phyloP scores from a whole-genome alignment of 1,140 invertebrate species.

The Penaeus chinensis region DNA sequence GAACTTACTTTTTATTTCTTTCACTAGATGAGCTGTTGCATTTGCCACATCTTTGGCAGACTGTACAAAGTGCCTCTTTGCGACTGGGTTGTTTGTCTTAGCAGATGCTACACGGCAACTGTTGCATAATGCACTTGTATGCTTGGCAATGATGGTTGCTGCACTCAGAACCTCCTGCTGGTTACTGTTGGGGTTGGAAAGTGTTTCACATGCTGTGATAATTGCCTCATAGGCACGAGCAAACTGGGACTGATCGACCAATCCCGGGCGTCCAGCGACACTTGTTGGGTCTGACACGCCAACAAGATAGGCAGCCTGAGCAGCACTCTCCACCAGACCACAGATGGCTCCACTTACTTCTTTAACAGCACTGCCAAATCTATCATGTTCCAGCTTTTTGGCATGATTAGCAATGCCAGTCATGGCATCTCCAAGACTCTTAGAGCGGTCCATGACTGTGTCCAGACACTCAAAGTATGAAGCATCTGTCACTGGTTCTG shows the following conservation, averaged over 20 bases:
- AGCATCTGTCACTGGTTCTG: conserved; percentile 87
- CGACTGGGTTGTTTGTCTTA: conserved; percentile 91
- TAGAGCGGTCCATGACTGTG: conserved; percentile 92
- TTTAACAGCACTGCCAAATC: conserved; percentile 87
- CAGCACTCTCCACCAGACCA: conserved; percentile 91
- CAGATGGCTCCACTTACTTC: conserved; percentile 89
- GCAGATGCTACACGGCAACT: conserved; percentile 92
- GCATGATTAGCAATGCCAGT: conserved; percentile 94
- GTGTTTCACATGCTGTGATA: conserved; percentile 84
- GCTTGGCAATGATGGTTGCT: conserved; percentile 94
- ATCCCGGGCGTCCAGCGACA: conserved; percentile 87
- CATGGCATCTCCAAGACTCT: conserved; percentile 88
- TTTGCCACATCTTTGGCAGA: conserved; percentile 97
- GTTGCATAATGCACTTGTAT: conserved; percentile 95
- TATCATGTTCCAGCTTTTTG: conserved; percentile 86
- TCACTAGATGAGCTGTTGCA: conserved; percentile 92
- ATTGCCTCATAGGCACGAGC: conserved; percentile 89
- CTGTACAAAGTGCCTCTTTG: conserved; percentile 96
- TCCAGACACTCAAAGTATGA: conserved; percentile 96
- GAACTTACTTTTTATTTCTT: conserved; percentile 84
- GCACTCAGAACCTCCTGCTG: conserved; percentile 90
- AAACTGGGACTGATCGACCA: conserved; percentile 93
- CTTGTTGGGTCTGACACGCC: conserved; percentile 91
- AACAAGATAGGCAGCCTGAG: conserved; percentile 93
- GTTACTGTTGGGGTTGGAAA: conserved; percentile 80